Base-by-base conservation (phyloP, 2,113 vertebrate species). In the Tylochromis polylepis region DNA sequence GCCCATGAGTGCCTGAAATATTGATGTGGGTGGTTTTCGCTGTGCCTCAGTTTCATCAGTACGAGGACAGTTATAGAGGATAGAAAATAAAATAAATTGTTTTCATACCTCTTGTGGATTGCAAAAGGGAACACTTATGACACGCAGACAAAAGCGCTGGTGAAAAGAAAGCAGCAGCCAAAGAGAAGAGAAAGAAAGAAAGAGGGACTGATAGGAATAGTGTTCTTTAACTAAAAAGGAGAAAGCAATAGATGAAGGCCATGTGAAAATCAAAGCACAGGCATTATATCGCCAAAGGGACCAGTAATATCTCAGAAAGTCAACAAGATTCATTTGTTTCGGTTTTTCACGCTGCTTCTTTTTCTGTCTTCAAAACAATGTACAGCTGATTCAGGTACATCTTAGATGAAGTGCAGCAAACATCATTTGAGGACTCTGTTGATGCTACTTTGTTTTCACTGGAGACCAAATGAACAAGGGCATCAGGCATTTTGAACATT, bases 1-100 rank as follows among this genome's bases (percentile, higher is more conserved):
- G 62, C 83, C 84, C 75, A 46, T 14, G 60, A 82, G 77, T 65
- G 84, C 60, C 38, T 91, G 82, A 92, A 93, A 93, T 92, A 90
- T 93, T 92, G 88, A 90, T 85, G 85, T 83, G 79, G 85, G 70
- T 58, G 80, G 55, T 49, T 78, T 78, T 88, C 59, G 11, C 27
- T 3, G 4, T 12, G 87, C 58, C 29, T 79, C 77, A 16, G 38
- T 88, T 84, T 87, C 56, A 70, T 86, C 58, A 67, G 87, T 91
- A 92, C 75, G 53, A 88, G 84, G 70, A 72, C 77, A 53, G 87
- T 75, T 62, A 88, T 91, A 27, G 60, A 84, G 56, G 36, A 89
- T 86, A 79, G 53, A 55, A 86, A 83, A 46, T 34, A 36, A 24
- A 70, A 81, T 16, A 80, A 80, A 55, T 9, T 38, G 43, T 86